phyloP scores from a whole-genome alignment of 2,888 invertebrate genomes.

The Megaustenia siamemsis region DNA sequence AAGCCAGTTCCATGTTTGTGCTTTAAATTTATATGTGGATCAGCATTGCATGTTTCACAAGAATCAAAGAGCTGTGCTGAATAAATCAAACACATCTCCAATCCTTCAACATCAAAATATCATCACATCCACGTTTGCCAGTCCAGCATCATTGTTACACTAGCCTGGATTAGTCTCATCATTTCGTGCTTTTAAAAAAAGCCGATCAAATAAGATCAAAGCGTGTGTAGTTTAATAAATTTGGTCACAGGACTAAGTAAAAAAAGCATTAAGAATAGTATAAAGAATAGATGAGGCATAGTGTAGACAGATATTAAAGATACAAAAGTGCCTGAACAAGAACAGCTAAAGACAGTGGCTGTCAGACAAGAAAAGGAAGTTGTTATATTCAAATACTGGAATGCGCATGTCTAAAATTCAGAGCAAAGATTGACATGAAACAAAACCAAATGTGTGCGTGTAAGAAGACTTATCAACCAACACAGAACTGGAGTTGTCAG shows the following conservation, averaged over 20 bases:
- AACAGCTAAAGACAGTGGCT: too few species aligned
- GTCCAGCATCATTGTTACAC: slow-evolving; percentile 56
- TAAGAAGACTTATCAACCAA: too few species aligned
- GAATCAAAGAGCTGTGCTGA: slow-evolving; percentile 40
- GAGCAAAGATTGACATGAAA: slow-evolving; percentile 30
- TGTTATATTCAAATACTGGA: not conserved
- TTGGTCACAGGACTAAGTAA: not conserved
- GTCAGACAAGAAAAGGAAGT: not conserved
- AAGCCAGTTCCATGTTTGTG: too few species aligned
- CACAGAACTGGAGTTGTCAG: too few species aligned
- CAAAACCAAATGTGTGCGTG: too few species aligned
- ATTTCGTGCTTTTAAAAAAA: slow-evolving; percentile 55
- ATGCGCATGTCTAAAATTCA: slow-evolving; percentile 35
- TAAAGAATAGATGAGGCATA: not conserved
- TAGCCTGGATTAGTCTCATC: slow-evolving; percentile 59
- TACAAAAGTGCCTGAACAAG: not conserved
- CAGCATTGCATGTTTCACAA: slow-evolving; percentile 40
- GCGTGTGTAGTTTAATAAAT: slow-evolving; percentile 51
- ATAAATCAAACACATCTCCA: slow-evolving; percentile 24
- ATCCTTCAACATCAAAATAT: slow-evolving; percentile 43
- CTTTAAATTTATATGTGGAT: too few species aligned
- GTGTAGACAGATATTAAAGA: not conserved
- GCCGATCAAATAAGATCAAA: slow-evolving; percentile 64
- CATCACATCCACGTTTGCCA: slow-evolving; percentile 50
- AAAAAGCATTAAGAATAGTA: not conserved